These are phyloP conservation scores for Urocynchramus pylzowi DNA, from an alignment of 2,113 vertebrate species.

Conservation along the genomic window DNA sequence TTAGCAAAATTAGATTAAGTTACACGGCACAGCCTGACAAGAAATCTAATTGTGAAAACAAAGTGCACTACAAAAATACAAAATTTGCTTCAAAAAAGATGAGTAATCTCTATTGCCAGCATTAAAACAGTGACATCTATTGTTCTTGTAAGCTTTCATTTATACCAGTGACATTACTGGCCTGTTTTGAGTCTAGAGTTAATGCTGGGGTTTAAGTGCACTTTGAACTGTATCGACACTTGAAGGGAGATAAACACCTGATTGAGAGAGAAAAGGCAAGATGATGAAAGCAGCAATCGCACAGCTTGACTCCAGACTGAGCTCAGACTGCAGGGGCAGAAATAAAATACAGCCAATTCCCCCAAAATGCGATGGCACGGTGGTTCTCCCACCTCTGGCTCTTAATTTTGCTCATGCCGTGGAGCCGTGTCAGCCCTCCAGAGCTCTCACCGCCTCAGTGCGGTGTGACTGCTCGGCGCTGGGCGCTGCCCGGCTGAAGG, in stretches of 20 bases:
- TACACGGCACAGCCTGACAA: neutral
- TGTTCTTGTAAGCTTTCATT: neutral
- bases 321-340: neutral
- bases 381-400: neutral
- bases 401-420: neutral
- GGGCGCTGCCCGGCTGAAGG: fast-evolving
- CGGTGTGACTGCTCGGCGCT: neutral
- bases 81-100: neutral
- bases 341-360: neutral
- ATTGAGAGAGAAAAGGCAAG: neutral
- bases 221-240: neutral
- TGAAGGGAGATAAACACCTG: neutral
- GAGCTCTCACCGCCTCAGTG: fast-evolving
- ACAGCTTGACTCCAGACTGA: neutral
- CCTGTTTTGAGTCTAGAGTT: neutral
- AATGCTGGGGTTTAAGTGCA: neutral
- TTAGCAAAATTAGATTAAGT: neutral
- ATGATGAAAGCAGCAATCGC: neutral
- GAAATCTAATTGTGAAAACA: neutral
- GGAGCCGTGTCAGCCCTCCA: neutral
- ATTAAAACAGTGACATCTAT: neutral
- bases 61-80: neutral
- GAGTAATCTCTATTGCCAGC: neutral
- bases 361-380: neutral
- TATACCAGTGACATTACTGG: neutral